Percentiles rank a stretch among this genome's conserved stretches.
Conservation (phyloP, 1,140 invertebrate genomes). For the Heliconius congener region DNA sequence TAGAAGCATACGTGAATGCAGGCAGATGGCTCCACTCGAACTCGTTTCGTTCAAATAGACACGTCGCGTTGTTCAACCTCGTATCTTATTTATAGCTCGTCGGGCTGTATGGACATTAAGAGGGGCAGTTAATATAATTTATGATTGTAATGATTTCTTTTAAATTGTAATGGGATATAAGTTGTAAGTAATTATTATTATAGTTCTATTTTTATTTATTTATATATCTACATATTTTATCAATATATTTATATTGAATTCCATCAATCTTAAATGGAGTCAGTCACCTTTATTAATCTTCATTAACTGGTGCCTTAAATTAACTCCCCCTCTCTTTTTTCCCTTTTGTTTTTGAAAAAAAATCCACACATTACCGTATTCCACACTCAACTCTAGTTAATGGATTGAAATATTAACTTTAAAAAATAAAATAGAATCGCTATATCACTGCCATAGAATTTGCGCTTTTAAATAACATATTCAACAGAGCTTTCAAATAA, state of each 20-base stretch:
- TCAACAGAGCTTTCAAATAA: slow-evolving; percentile 16
- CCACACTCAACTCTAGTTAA: not conserved
- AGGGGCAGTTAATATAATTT: slow-evolving; percentile 5
- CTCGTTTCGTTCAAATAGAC: not conserved
- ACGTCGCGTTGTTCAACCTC: not conserved
- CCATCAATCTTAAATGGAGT: too few relatives aligned
- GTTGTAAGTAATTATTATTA: not conserved
- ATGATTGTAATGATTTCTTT: not conserved
- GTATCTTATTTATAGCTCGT: slow-evolving; percentile 3
- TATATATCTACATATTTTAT: too few relatives aligned
- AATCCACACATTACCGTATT: too few relatives aligned
- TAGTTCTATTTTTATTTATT: not conserved
- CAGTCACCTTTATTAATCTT: too few relatives aligned
- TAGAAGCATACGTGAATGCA: not conserved
- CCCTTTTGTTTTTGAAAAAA: too few relatives aligned
- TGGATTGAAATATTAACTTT: not conserved
- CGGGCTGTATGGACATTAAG: not conserved
- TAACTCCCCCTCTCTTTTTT: too few relatives aligned
- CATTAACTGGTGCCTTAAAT: too few relatives aligned
- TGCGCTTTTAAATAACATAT: slow-evolving; percentile 23
- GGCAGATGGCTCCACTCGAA: slow-evolving; percentile 5
- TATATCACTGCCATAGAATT: not conserved
- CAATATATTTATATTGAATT: too few relatives aligned
- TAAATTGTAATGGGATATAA: not conserved
- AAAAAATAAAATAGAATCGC: not conserved